Percentiles rank a stretch among this genome's conserved stretches.
Conservation (phyloP, 2,888 invertebrate genomes). For the Monopis laevigella region DNA sequence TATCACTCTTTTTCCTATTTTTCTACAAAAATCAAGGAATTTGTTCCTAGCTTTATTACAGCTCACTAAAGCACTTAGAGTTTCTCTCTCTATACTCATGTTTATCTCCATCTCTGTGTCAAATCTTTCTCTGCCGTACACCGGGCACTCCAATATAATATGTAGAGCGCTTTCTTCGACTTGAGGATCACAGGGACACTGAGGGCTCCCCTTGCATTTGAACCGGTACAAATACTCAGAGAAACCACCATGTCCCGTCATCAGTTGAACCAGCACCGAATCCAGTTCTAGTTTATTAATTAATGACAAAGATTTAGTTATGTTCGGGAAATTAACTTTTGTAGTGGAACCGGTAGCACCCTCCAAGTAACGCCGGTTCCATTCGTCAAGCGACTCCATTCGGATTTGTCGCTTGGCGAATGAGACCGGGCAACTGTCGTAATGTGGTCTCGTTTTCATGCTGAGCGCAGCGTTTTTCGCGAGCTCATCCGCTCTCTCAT, state of each 20-base stretch:
- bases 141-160: background rate
- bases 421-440: slow-evolving; percentile 13
- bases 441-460: too few species aligned
- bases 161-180: background rate
- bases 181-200: background rate
- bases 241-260: background rate
- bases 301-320: too few species aligned
- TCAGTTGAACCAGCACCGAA: background rate
- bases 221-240: background rate
- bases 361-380: background rate
- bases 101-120: background rate
- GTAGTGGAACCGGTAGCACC: background rate
- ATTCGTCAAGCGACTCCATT: slow-evolving; percentile 13
- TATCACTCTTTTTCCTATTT: too few species aligned
- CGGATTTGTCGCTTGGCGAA: too few species aligned
- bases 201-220: too few species aligned
- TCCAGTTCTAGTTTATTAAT: too few species aligned
- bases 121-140: background rate
- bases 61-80: too few species aligned
- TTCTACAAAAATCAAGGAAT: too few species aligned
- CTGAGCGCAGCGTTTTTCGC: slow-evolving; percentile 17
- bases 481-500: slow-evolving; percentile 19
- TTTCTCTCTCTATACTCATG: background rate
- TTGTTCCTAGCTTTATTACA: too few species aligned
- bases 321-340: background rate